Conservation (phyloP, 2,888 invertebrate species). For the Parapristionchus giblindavisi region DNA sequence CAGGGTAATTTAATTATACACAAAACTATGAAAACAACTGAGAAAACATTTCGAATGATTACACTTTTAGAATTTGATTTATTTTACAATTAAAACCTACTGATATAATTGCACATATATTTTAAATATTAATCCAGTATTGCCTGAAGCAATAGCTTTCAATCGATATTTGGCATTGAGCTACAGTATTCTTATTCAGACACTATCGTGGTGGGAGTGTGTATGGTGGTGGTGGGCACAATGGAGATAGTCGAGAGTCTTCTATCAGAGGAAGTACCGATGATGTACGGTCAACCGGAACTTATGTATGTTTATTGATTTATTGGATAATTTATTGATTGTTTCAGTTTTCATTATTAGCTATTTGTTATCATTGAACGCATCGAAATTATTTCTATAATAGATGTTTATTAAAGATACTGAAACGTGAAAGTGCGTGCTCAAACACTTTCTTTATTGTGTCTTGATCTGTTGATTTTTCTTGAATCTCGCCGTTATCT, state of each 20-base stretch:
- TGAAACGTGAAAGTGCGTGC: neutral
- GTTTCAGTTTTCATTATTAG: neutral
- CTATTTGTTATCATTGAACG: too few relatives aligned
- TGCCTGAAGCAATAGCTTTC: neutral
- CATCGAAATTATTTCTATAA: too few relatives aligned
- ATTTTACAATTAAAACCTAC: too few relatives aligned
- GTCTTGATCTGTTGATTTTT: neutral
- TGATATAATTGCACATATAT: neutral
- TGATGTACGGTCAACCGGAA: constrained; percentile 33
- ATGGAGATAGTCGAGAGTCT: constrained; percentile 32
- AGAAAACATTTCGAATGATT: too few relatives aligned
- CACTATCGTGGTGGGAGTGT: constrained; percentile 28
- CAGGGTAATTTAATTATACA: too few relatives aligned
- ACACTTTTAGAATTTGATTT: too few relatives aligned
- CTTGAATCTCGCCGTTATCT: too few relatives aligned
- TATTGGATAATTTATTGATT: neutral
- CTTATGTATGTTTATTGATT: constrained; percentile 26
- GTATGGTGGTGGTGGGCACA: constrained; percentile 18
- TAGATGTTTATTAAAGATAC: neutral
- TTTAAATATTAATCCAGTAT: neutral
- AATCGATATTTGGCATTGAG: too few relatives aligned
- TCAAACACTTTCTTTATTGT: neutral
- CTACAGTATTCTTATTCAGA: constrained; percentile 1
- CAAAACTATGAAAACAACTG: too few relatives aligned
- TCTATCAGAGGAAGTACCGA: constrained; percentile 33